Evolutionary conservation across 2,888 invertebrate species (phyloP).

Genomic region (Slavum lentiscoides): DNA sequence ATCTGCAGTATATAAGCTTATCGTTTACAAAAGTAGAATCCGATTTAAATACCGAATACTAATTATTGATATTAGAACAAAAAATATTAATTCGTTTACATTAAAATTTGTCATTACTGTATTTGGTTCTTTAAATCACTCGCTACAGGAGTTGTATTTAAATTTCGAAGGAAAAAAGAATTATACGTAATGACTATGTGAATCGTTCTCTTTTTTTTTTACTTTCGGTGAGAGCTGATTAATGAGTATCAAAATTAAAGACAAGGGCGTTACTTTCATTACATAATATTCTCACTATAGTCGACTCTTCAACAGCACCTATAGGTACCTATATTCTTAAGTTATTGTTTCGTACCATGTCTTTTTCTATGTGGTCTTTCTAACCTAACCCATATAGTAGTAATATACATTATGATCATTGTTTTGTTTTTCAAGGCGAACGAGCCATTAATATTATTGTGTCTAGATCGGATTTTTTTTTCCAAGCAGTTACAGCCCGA

Average conservation of each 20-base stretch:
- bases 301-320: not conserved
- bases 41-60: no score
- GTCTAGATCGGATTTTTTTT: constrained; percentile 16
- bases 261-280: constrained; percentile 36
- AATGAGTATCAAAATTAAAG: constrained; percentile 16
- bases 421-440: constrained; percentile 25
- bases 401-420: not conserved
- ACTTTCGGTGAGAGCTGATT: constrained; percentile 4
- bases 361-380: constrained; percentile 11
- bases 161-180: constrained; percentile 1
- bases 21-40: no score
- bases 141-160: not conserved
- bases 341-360: constrained; percentile 9
- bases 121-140: not conserved
- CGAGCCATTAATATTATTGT: not conserved
- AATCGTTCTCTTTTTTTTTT: not conserved
- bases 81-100: no score
- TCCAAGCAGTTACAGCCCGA: constrained; percentile 4
- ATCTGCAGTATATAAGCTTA: no score
- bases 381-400: not conserved
- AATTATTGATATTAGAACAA: no score
- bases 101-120: no score
- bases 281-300: constrained; percentile 10
- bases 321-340: not conserved
- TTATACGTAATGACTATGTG: not conserved